Percentiles rank a stretch among this genome's conserved stretches.
Evolutionary conservation across 2,888 invertebrate genomes (phyloP).

Genomic region (Trypoxylon attenuatum): DNA sequence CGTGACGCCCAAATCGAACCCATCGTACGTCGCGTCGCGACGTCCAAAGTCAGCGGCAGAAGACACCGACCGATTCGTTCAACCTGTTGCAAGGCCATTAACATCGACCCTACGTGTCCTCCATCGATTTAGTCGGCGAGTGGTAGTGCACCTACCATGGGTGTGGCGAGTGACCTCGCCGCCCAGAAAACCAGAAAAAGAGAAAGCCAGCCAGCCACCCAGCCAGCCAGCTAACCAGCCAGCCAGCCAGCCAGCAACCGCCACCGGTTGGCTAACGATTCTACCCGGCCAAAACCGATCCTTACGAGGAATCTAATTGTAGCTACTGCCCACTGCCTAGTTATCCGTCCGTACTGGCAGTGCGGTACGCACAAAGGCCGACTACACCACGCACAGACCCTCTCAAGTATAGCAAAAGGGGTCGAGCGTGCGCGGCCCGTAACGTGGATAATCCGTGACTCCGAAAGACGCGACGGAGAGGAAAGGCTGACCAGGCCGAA

Average conservation of each 20-base stretch:
- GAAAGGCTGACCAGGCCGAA: slow-evolving; percentile 28
- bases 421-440: neutral
- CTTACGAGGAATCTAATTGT: neutral
- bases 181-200: slow-evolving; percentile 49
- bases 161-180: slow-evolving; percentile 51
- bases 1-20: slow-evolving; percentile 27
- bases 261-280: neutral
- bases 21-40: slow-evolving; percentile 27
- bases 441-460: neutral
- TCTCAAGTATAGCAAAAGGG: neutral
- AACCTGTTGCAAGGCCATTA: slow-evolving; percentile 61
- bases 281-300: neutral
- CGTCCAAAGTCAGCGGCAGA: slow-evolving; percentile 36
- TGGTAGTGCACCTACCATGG: slow-evolving; percentile 41
- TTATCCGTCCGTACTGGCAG: no score
- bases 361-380: no score
- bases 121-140: slow-evolving; percentile 53
- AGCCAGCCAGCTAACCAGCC: slow-evolving; percentile 42
- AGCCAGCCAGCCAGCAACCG: slow-evolving; percentile 11
- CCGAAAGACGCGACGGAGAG: slow-evolving; percentile 3
- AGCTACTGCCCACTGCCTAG: no score
- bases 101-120: slow-evolving; percentile 57
- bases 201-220: slow-evolving; percentile 22
- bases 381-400: neutral
- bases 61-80: slow-evolving; percentile 56